Evolutionary conservation across 2,797 vertebrate species (phyloP).

Genomic region (Protosalanx chinensis): DNA sequence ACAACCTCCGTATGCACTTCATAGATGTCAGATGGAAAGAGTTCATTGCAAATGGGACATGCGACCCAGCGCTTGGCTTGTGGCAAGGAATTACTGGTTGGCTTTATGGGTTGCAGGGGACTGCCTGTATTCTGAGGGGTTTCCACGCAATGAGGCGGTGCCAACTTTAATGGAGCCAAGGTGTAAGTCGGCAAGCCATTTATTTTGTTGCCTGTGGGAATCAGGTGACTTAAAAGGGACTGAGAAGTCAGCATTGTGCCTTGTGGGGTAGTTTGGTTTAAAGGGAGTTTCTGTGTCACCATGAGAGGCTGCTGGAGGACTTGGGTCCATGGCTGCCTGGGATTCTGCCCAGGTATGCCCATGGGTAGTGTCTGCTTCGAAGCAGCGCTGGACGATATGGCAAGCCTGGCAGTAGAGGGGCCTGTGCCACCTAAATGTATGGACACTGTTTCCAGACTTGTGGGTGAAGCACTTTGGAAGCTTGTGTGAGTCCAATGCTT

Average conservation of each 20-base stretch:
- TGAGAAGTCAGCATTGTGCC: constrained; percentile 84
- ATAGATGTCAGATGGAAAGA: constrained; percentile 92
- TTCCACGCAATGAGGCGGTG: constrained; percentile 70
- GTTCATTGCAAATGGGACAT: constrained; percentile 92
- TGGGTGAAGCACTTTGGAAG: constrained; percentile 53
- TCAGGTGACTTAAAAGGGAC: constrained; percentile 87
- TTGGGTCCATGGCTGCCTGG: constrained; percentile 57
- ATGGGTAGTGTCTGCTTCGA: constrained; percentile 60
- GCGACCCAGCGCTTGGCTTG: constrained; percentile 95
- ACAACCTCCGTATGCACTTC: constrained; percentile 90
- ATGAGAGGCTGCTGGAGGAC: constrained; percentile 75
- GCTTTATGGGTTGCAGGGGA: constrained; percentile 68
- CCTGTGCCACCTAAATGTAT: constrained; percentile 22
- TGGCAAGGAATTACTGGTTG: constrained; percentile 52
- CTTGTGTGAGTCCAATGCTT: constrained; percentile 38
- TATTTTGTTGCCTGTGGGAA: constrained; percentile 90
- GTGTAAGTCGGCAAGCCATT: constrained; percentile 95
- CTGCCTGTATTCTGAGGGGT: constrained; percentile 72
- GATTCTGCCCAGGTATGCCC: constrained; percentile 56
- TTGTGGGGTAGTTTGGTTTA: constrained; percentile 75
- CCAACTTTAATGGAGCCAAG: constrained; percentile 83
- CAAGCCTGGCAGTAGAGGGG: constrained; percentile 53
- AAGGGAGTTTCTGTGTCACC: constrained; percentile 69
- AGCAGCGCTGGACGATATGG: constrained; percentile 54
- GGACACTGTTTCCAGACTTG: constrained; percentile 38